Percentiles rank a stretch among this genome's conserved stretches.
Conservation (phyloP, 1,140 invertebrate species). For the Bathynomus jamesi region DNA sequence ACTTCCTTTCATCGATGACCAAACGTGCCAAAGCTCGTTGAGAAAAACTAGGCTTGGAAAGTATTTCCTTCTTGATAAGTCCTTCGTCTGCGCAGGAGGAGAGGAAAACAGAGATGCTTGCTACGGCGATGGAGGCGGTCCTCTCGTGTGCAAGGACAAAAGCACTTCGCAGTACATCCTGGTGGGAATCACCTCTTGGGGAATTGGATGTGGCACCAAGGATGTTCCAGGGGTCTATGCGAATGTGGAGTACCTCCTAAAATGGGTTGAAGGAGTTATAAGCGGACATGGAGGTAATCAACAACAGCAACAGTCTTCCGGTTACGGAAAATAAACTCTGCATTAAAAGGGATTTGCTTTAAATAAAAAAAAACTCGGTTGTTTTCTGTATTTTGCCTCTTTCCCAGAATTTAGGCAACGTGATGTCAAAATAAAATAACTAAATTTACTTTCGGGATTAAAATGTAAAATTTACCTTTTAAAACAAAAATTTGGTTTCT, state of each 20-base stretch:
- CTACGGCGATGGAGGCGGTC: conserved; percentile 44
- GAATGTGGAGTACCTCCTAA: conserved; percentile 41
- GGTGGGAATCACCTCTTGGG: conserved; percentile 62
- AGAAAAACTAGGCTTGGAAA: conserved; percentile 45
- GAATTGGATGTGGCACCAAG: conserved; percentile 54
- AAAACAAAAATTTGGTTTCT: too few species aligned
- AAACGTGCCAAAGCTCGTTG: conserved; percentile 46
- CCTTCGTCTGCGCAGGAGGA: conserved; percentile 53
- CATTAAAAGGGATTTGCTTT: too few species aligned
- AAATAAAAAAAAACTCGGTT: too few species aligned
- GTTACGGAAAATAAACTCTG: too few species aligned
- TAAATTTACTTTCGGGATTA: too few species aligned
- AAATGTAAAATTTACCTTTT: too few species aligned
- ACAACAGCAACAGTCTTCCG: too few species aligned
- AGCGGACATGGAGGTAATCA: not conserved
- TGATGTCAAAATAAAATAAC: too few species aligned
- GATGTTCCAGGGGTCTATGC: conserved; percentile 69
- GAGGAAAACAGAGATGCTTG: conserved; percentile 46
- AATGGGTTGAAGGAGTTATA: conserved; percentile 14
- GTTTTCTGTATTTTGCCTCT: too few species aligned
- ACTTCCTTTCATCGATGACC: conserved; percentile 44
- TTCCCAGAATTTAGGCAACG: too few species aligned
- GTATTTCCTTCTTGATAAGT: conserved; percentile 46
- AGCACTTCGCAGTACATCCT: conserved; percentile 45
- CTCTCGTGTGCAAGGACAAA: conserved; percentile 39